Evolutionary conservation across 2,797 vertebrate genomes (phyloP).

Genomic region (Siniperca scherzeri): DNA sequence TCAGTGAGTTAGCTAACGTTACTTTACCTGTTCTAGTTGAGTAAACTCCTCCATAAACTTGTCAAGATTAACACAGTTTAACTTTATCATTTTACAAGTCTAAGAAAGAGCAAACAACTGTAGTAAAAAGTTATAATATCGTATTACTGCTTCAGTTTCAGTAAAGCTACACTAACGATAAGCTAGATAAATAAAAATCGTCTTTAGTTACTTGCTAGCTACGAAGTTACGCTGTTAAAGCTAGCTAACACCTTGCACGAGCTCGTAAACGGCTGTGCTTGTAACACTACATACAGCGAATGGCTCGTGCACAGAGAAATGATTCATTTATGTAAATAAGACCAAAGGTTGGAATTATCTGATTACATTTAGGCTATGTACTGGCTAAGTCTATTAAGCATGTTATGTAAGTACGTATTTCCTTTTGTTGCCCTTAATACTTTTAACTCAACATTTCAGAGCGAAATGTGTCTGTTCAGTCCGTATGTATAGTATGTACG

Average conservation of each 20-base stretch:
- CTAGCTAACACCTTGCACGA: background rate
- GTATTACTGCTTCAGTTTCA: background rate
- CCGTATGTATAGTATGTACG: too few relatives aligned
- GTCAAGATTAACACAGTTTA: slow-evolving; percentile 86
- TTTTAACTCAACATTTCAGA: background rate
- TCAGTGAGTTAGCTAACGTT: background rate
- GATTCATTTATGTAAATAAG: background rate
- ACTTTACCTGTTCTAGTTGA: slow-evolving; percentile 89
- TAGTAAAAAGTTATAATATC: too few relatives aligned
- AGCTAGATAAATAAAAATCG: background rate
- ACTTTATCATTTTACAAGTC: slow-evolving; percentile 63
- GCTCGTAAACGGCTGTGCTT: background rate
- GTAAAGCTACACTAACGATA: background rate
- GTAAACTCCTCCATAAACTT: slow-evolving; percentile 87
- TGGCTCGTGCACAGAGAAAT: background rate
- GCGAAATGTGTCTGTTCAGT: too few relatives aligned
- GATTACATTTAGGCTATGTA: background rate
- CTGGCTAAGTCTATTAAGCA: background rate
- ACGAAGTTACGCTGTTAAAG: background rate
- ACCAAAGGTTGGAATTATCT: background rate
- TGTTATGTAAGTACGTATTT: background rate
- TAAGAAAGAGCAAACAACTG: accelerated
- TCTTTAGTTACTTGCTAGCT: background rate
- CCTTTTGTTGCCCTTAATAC: background rate
- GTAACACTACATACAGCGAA: too few relatives aligned